These are phyloP conservation scores for Periophthalmodon schlosseri DNA, from an alignment of 2,113 vertebrate genomes.

Conservation along the genomic window DNA sequence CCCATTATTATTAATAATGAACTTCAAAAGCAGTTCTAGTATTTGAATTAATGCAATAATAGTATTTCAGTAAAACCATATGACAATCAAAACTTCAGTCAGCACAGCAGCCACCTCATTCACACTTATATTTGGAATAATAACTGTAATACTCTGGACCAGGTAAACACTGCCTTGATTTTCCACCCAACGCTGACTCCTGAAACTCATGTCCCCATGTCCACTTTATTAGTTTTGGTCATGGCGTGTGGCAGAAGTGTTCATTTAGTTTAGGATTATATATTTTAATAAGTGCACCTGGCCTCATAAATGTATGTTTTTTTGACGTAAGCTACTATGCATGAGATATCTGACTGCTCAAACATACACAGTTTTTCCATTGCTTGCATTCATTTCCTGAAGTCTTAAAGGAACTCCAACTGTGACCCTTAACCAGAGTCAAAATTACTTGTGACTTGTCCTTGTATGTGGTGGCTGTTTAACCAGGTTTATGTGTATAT, in stretches of 20 bases:
- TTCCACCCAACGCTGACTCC: not conserved
- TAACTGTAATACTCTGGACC: not conserved
- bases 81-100: not conserved
- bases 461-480: not conserved
- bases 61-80: not conserved
- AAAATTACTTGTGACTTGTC: not conserved
- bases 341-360: not conserved
- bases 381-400: slow-evolving; percentile 8
- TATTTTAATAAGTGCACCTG: slow-evolving; percentile 6
- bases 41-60: not conserved
- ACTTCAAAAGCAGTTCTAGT: not conserved
- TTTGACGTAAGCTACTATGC: not conserved
- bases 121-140: not conserved
- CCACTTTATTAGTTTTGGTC: slow-evolving; percentile 2
- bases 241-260: not conserved
- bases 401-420: slow-evolving; percentile 2
- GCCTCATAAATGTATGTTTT: not conserved
- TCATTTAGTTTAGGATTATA: slow-evolving; percentile 1
- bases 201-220: not conserved
- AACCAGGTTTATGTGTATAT: not conserved
- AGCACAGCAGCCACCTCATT: not conserved
- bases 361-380: not conserved
- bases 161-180: not conserved
- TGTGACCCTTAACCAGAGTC: not conserved
- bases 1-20: not conserved